Evolutionary conservation across 1,140 invertebrate genomes (phyloP).

Genomic region (Drosophila mauritiana): DNA sequence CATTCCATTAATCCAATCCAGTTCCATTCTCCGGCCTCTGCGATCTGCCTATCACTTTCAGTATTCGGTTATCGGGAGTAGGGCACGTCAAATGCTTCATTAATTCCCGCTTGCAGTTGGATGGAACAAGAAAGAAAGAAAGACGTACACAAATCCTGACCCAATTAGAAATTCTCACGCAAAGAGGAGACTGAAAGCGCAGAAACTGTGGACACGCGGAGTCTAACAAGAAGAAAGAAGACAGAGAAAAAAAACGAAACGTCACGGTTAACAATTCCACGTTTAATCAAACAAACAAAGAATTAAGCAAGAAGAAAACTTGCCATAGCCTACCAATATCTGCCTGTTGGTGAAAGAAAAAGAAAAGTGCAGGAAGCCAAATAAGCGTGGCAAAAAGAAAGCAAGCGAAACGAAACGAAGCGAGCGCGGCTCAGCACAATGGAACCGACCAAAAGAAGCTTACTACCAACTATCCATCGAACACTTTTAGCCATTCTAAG

Average conservation of each 20-base stretch:
- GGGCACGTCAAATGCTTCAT: constrained; percentile 71
- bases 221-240: neutral
- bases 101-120: constrained; percentile 47
- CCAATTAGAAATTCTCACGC: constrained; percentile 78
- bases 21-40: constrained; percentile 18
- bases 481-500: constrained; percentile 35
- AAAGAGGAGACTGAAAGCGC: constrained; percentile 49
- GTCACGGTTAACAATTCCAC: constrained; percentile 76
- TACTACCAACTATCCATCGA: constrained; percentile 36
- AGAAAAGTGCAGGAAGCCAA: constrained; percentile 56
- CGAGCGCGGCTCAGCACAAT: constrained; percentile 28
- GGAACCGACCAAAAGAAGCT: constrained; percentile 58
- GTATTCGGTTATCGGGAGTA: constrained; percentile 54
- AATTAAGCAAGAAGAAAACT: constrained; percentile 57
- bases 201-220: constrained; percentile 8
- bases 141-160: constrained; percentile 55
- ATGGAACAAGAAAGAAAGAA: neutral
- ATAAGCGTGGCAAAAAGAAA: constrained; percentile 67
- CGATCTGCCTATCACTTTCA: constrained; percentile 55
- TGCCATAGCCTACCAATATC: constrained; percentile 43
- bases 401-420: constrained; percentile 64
- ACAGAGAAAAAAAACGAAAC: constrained; percentile 46
- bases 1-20: constrained; percentile 27
- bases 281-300: constrained; percentile 73
- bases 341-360: constrained; percentile 57